phyloP scores from a whole-genome alignment of 2,888 invertebrate genomes.

The Epistrophe grossulariae region DNA sequence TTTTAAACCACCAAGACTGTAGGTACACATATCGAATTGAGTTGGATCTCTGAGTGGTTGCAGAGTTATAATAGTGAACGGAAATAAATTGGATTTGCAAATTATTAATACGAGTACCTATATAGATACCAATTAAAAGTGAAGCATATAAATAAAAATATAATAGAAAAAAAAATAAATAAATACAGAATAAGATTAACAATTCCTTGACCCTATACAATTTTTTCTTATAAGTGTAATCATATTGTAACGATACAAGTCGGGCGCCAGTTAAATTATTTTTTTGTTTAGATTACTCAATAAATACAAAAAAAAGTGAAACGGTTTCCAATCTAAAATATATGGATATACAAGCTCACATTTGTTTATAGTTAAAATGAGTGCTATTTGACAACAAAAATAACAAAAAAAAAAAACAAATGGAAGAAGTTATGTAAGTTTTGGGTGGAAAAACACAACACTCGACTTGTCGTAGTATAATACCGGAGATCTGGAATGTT shows the following conservation, averaged over 20 bases:
- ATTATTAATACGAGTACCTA: not conserved
- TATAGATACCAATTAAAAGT: slow-evolving; percentile 29
- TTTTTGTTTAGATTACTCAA: slow-evolving; percentile 21
- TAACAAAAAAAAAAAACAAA: slow-evolving; percentile 5
- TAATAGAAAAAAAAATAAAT: not conserved
- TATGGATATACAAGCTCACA: not conserved
- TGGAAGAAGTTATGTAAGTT: slow-evolving; percentile 60
- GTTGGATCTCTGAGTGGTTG: slow-evolving; percentile 53
- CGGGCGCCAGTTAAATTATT: slow-evolving; percentile 1
- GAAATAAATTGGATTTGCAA: slow-evolving; percentile 31
- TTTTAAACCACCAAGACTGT: slow-evolving; percentile 39
- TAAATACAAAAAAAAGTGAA: slow-evolving; percentile 55
- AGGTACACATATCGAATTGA: slow-evolving; percentile 44
- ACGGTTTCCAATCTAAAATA: slow-evolving; percentile 20
- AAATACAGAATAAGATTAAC: slow-evolving; percentile 26
- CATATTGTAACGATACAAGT: not conserved
- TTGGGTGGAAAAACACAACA: slow-evolving; percentile 31
- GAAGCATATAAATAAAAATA: not conserved
- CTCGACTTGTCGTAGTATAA: slow-evolving; percentile 27
- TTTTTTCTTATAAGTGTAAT: not conserved
- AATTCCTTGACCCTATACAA: slow-evolving; percentile 38
- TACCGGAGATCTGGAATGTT: slow-evolving; percentile 66
- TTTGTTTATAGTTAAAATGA: slow-evolving; percentile 6
- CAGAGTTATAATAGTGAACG: slow-evolving; percentile 10
- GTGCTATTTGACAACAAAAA: slow-evolving; percentile 28